phyloP scores from a whole-genome alignment of 2,113 vertebrate species.

The Gnathonemus echidnorhynchus region DNA sequence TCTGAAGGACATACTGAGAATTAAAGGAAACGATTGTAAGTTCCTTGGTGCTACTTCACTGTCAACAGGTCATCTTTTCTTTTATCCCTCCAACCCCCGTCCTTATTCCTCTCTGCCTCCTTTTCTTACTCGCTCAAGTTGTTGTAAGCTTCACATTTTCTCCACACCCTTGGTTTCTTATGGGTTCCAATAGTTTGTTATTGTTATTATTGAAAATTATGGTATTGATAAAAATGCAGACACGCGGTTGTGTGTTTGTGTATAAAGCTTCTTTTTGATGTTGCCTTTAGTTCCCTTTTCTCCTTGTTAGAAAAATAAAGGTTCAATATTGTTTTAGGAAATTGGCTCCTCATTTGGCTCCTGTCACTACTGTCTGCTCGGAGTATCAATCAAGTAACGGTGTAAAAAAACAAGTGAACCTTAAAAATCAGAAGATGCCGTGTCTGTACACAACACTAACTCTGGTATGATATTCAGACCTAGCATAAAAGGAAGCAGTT shows the following conservation, averaged over 20 bases:
- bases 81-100: constrained; percentile 4
- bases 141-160: constrained; percentile 53
- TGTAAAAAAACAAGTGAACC: not conserved
- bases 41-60: constrained; percentile 67
- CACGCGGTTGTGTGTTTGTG: constrained; percentile 62
- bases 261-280: constrained; percentile 66
- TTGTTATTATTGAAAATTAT: constrained; percentile 23
- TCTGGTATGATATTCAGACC: not conserved
- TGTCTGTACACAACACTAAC: not conserved
- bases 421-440: not conserved
- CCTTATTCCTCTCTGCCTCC: constrained; percentile 30
- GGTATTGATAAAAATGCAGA: constrained; percentile 62
- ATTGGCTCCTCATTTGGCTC: constrained; percentile 21
- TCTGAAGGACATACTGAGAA: constrained; percentile 10
- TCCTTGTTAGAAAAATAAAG: constrained; percentile 74
- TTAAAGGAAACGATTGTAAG: constrained; percentile 53
- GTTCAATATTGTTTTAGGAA: constrained; percentile 71
- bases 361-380: not conserved
- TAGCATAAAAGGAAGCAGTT: constrained; percentile 41
- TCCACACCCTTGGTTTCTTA: constrained; percentile 34
- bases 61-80: constrained; percentile 47
- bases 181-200: constrained; percentile 48
- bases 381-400: not conserved
- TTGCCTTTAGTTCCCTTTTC: constrained; percentile 47
- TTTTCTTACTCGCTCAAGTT: not conserved